Conservation (phyloP, 2,888 invertebrate species). For the Mythimna pallens region DNA sequence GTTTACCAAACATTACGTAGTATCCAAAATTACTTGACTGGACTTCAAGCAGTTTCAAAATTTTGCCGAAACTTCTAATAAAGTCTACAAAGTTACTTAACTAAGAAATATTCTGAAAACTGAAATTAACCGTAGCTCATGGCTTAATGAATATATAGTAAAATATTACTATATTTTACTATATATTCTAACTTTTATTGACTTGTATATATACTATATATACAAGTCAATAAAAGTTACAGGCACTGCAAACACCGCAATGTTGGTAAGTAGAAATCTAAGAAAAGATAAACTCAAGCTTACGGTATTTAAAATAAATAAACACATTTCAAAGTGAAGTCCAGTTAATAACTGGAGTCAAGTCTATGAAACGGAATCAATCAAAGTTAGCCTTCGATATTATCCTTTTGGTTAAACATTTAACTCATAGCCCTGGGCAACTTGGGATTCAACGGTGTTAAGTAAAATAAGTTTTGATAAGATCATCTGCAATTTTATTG, state of each 20-base stretch:
- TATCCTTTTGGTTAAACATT: conserved; percentile 61
- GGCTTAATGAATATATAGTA: neutral
- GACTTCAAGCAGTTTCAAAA: conserved; percentile 3
- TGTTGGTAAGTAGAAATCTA: conserved; percentile 9
- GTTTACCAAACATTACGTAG: neutral
- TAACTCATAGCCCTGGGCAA: conserved; percentile 46
- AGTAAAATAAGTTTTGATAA: conserved; percentile 16
- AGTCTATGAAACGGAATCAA: conserved; percentile 67
- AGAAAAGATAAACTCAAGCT: conserved; percentile 20
- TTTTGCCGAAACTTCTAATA: conserved; percentile 17
- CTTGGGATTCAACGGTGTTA: conserved; percentile 33
- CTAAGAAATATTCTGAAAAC: conserved; percentile 21
- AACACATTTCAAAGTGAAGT: conserved; percentile 49
- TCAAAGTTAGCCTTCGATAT: conserved; percentile 69
- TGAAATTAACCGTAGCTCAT: conserved; percentile 5
- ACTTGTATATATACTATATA: too few relatives aligned
- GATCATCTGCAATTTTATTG: conserved; percentile 36
- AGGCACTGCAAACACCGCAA: conserved; percentile 5
- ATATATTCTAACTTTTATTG: too few relatives aligned
- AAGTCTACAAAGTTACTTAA: conserved; percentile 30
- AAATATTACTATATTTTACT: too few relatives aligned
- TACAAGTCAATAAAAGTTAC: conserved; percentile 25
- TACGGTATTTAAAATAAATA: conserved; percentile 49
- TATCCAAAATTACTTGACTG: conserved; percentile 2
- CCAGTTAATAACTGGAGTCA: conserved; percentile 55